Conservation (phyloP, 92 coral and sea anemone genomes). For the Muricea muricata region DNA sequence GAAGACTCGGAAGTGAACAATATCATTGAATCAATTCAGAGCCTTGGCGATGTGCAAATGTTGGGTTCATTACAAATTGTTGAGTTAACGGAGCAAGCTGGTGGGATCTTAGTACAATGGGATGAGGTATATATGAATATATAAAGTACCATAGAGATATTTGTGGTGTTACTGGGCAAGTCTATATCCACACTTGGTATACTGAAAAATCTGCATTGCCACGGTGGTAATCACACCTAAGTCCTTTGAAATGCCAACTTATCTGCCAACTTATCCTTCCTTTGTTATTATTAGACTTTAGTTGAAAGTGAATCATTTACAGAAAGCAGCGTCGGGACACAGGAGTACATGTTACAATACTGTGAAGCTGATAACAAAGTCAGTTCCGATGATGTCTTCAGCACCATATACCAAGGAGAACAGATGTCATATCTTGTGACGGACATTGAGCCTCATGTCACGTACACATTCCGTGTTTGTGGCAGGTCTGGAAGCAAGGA, state of each 20-base stretch:
- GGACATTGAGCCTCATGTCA: conserved; percentile 92
- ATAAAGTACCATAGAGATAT: background rate
- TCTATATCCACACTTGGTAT: too few species aligned
- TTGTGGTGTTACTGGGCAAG: background rate
- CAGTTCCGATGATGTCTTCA: conserved; percentile 76
- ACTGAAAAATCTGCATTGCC: too few species aligned
- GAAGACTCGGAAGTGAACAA: conserved; percentile 76
- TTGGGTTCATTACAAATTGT: conserved; percentile 93
- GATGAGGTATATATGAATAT: conserved; percentile 71
- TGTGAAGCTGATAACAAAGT: conserved; percentile 93
- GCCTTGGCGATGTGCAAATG: conserved; percentile 91
- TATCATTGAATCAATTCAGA: conserved; percentile 71
- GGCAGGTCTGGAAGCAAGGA: conserved; percentile 91
- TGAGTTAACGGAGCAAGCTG: conserved; percentile 86
- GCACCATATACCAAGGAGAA: conserved; percentile 88
- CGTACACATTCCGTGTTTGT: conserved; percentile 97
- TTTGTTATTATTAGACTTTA: conserved; percentile 60
- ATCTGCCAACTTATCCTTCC: background rate
- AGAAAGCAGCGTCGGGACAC: conserved; percentile 80
- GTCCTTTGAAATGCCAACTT: too few species aligned
- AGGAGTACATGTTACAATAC: conserved; percentile 91
- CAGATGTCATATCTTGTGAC: conserved; percentile 82
- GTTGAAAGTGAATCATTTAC: conserved; percentile 93
- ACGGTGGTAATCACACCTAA: too few species aligned
- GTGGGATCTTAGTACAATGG: conserved; percentile 96